phyloP scores from a whole-genome alignment of 2,113 vertebrate genomes.

The Hippocampus mohnikei region DNA sequence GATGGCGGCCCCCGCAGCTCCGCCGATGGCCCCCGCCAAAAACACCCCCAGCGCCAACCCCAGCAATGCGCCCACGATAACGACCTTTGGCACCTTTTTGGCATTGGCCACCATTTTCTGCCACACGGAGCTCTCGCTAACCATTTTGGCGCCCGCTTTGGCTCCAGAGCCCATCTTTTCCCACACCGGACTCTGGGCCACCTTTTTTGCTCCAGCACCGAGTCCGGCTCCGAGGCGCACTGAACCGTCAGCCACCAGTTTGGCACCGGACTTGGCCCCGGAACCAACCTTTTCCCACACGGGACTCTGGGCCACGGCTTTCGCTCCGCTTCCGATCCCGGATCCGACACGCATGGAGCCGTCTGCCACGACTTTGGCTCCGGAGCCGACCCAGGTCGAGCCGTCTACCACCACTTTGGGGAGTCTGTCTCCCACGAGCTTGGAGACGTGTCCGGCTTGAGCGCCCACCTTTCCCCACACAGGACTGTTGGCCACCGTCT shows the following conservation, averaged over 20 bases:
- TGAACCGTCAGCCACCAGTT: conserved; percentile 46
- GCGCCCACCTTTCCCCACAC: conserved; percentile 54
- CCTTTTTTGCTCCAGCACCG: conserved; percentile 47
- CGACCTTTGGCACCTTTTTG: conserved; percentile 53
- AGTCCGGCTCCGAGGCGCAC: conserved; percentile 39
- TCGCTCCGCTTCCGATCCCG: conserved; percentile 43
- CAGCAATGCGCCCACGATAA: conserved; percentile 59
- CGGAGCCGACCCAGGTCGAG: conserved; percentile 45
- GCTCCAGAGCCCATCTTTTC: conserved; percentile 50
- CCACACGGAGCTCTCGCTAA: conserved; percentile 64
- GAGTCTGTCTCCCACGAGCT: conserved; percentile 45
- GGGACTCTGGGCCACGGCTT: conserved; percentile 48
- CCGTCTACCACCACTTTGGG: conserved; percentile 48
- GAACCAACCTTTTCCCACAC: conserved; percentile 59
- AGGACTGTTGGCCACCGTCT: conserved; percentile 47
- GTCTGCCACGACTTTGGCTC: conserved; percentile 49
- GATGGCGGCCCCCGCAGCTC: conserved; percentile 61
- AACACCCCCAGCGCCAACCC: conserved; percentile 68
- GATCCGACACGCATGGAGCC: conserved; percentile 37
- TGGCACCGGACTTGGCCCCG: conserved; percentile 48
- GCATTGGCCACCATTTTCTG: conserved; percentile 35
- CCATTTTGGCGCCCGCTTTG: conserved; percentile 44
- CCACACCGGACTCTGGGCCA: conserved; percentile 59
- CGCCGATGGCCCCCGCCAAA: conserved; percentile 65
- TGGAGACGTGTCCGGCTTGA: conserved; percentile 45